These are phyloP conservation scores for Druceiella hillmani DNA, from an alignment of 2,888 invertebrate genomes.

Conservation along the genomic window DNA sequence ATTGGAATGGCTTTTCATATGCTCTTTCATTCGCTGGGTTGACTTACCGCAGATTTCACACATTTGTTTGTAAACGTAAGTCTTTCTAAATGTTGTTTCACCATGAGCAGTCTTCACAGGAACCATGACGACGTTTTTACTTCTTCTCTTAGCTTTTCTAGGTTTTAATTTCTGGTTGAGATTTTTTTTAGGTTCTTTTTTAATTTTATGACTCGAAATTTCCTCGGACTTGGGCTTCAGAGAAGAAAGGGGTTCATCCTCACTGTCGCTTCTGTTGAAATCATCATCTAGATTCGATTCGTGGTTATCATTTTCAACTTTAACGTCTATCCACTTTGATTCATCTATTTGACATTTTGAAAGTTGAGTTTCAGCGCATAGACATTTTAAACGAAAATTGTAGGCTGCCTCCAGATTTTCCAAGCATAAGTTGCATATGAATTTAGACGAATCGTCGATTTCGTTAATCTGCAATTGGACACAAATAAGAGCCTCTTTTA, in stretches of 20 bases:
- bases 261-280: conserved; percentile 6
- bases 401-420: conserved; percentile 41
- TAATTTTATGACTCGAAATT: too few relatives aligned
- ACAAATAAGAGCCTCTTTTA: too few relatives aligned
- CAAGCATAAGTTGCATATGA: conserved; percentile 39
- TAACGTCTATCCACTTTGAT: conserved; percentile 32
- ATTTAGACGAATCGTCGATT: conserved; percentile 37
- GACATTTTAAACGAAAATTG: conserved; percentile 45
- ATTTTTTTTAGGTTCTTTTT: too few relatives aligned
- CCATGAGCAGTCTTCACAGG: too few relatives aligned
- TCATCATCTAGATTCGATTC: conserved; percentile 21
- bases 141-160: too few relatives aligned
- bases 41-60: conserved; percentile 47
- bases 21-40: conserved; percentile 39
- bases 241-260: too few relatives aligned
- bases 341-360: conserved; percentile 25
- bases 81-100: too few relatives aligned
- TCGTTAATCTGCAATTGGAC: conserved; percentile 41
- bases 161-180: too few relatives aligned
- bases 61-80: conserved; percentile 44
- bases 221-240: too few relatives aligned
- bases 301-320: not conserved
- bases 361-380: conserved; percentile 35
- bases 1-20: conserved; percentile 41
- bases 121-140: too few relatives aligned